A percentile compares a stretch with the other conserved stretches of the same genome.
Conservation (phyloP, 2,113 vertebrate species). For the Pyxicephalus adspersus region DNA sequence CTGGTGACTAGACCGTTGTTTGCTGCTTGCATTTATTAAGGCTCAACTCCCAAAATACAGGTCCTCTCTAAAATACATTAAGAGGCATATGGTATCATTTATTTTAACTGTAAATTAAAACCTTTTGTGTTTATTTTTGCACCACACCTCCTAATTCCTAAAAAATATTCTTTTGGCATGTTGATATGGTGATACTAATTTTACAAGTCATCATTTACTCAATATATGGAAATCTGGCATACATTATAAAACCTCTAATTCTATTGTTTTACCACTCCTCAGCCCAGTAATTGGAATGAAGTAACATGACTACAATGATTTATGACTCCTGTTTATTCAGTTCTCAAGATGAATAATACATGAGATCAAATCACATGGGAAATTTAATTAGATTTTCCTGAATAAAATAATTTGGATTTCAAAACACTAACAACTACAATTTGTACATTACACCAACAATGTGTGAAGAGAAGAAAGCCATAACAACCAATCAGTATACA, state of each 20-base stretch:
- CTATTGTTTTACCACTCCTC: neutral
- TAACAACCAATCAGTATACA: too few species aligned
- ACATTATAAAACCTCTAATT: neutral
- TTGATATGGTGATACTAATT: neutral
- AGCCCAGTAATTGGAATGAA: neutral
- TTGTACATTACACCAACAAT: too few species aligned
- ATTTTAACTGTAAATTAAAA: too few species aligned
- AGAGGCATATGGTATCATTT: too few species aligned
- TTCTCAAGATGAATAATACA: slow-evolving; percentile 28
- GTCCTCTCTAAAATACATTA: too few species aligned
- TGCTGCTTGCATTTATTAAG: too few species aligned
- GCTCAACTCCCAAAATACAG: too few species aligned
- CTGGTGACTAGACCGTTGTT: too few species aligned
- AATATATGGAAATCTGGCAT: neutral
- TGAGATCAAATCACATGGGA: neutral
- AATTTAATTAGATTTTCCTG: neutral
- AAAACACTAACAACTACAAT: too few species aligned
- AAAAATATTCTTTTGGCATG: neutral
- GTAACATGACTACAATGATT: neutral
- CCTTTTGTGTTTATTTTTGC: too few species aligned
- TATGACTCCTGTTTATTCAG: slow-evolving; percentile 8
- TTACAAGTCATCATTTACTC: too few species aligned
- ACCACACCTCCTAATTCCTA: neutral
- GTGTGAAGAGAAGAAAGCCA: too few species aligned
- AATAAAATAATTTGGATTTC: neutral